Conservation (phyloP, 2,113 vertebrate species). For the Acrocephalus kingi region DNA sequence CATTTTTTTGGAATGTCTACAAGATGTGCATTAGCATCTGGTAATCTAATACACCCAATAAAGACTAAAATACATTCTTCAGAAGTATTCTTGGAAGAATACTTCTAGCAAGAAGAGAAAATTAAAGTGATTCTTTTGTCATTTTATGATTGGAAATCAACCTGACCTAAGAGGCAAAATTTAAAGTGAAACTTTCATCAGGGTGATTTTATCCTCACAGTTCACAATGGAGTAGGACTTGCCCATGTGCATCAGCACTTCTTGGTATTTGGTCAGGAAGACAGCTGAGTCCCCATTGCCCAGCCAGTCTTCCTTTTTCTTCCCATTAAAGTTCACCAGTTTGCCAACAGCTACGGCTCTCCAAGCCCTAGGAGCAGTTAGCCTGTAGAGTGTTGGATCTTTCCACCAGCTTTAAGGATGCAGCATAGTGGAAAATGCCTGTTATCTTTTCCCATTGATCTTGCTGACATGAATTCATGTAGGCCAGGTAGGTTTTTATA, state of each 20-base stretch:
- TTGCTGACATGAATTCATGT: background rate
- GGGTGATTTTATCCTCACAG: background rate
- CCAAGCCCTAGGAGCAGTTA: too few relatives aligned
- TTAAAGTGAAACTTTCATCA: background rate
- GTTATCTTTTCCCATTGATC: background rate
- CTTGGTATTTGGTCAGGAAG: background rate
- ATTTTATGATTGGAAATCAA: background rate
- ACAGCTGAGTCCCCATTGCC: background rate
- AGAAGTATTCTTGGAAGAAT: background rate
- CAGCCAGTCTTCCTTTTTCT: background rate
- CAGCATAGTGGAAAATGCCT: background rate
- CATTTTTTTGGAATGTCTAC: background rate
- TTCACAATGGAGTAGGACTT: background rate
- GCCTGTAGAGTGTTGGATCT: background rate
- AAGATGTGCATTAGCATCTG: background rate
- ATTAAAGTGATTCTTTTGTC: background rate
- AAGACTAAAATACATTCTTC: background rate
- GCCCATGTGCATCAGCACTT: background rate
- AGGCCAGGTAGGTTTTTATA: background rate
- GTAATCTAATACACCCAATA: background rate
- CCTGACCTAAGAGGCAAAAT: background rate
- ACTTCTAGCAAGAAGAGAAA: background rate
- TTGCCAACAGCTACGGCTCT: background rate
- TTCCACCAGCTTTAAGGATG: background rate
- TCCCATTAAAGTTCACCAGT: background rate